A percentile compares a stretch with the other conserved stretches of the same genome.
phyloP scores from a whole-genome alignment of 92 coral and sea anemone species.

The Heteractis magnifica region DNA sequence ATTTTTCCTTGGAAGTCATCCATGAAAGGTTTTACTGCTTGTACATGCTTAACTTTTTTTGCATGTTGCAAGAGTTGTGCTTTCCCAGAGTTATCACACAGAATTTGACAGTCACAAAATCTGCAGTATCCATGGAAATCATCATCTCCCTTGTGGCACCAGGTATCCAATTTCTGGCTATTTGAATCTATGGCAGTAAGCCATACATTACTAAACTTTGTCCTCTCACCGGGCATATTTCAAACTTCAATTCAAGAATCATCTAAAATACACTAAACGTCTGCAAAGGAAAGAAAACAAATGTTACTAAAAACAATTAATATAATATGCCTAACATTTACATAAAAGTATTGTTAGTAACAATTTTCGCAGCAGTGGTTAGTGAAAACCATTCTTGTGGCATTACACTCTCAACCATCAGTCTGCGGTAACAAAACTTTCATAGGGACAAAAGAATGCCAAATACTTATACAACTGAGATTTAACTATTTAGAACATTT shows the following conservation, averaged over 20 bases:
- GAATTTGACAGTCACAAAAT: constrained; percentile 41
- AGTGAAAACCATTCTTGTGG: constrained; percentile 16
- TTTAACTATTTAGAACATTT: constrained; percentile 2
- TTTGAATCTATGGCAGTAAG: constrained; percentile 51
- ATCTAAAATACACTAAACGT: constrained; percentile 1
- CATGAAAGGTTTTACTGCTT: constrained; percentile 41
- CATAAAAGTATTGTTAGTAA: constrained; percentile 21
- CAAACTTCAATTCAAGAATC: constrained; percentile 16
- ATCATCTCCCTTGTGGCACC: constrained; percentile 51
- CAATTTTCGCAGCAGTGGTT: constrained; percentile 16
- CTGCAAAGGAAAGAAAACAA: constrained; percentile 19
- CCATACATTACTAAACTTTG: constrained; percentile 41
- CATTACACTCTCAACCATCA: background rate
- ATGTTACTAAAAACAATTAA: background rate
- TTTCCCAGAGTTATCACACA: constrained; percentile 50
- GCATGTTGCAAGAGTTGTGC: constrained; percentile 48
- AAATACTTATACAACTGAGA: constrained; percentile 3
- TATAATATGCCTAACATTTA: constrained; percentile 10
- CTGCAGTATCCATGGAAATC: constrained; percentile 53
- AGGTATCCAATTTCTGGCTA: constrained; percentile 39
- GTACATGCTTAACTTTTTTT: constrained; percentile 52
- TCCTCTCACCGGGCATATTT: constrained; percentile 19
- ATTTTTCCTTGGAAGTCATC: constrained; percentile 47
- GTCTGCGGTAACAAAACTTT: constrained; percentile 5
- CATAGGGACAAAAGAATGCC: background rate